phyloP scores from a whole-genome alignment of 2,113 vertebrate genomes.

The Tragelaphus strepsiceros region DNA sequence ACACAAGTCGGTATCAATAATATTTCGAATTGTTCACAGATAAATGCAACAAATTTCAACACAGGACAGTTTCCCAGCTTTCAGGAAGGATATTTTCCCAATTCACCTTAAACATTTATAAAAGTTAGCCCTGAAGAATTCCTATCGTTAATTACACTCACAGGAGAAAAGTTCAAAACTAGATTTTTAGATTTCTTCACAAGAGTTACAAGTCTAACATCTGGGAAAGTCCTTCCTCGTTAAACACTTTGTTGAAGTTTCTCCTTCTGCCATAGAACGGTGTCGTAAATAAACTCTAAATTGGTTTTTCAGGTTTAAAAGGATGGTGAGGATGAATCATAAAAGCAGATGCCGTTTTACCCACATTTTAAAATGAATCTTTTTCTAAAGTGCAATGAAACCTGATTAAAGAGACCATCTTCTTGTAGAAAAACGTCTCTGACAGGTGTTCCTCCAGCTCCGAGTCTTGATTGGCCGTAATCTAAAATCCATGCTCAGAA shows the following conservation, averaged over 20 bases:
- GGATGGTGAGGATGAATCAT: conserved; percentile 22
- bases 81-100: background rate
- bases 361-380: conserved; percentile 45
- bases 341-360: conserved; percentile 53
- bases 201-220: background rate
- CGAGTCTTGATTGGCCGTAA: conserved; percentile 31
- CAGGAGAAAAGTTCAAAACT: background rate
- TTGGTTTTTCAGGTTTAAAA: conserved; percentile 23
- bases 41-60: background rate
- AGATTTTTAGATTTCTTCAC: background rate
- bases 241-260: conserved; percentile 5
- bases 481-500: conserved; percentile 62
- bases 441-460: conserved; percentile 64
- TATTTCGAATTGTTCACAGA: background rate
- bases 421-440: conserved; percentile 33
- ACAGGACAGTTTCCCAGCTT: background rate
- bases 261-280: background rate
- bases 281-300: conserved; percentile 32
- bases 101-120: background rate
- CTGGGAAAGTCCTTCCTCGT: conserved; percentile 22
- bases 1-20: conserved; percentile 37
- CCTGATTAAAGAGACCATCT: conserved; percentile 60
- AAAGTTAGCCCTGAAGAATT: background rate
- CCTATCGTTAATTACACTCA: background rate
- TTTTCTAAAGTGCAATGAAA: conserved; percentile 57